Evolutionary conservation across 2,797 vertebrate genomes (phyloP), one percentile per base, ranked within the genome.

Genomic region (Argya squamiceps): DNA sequence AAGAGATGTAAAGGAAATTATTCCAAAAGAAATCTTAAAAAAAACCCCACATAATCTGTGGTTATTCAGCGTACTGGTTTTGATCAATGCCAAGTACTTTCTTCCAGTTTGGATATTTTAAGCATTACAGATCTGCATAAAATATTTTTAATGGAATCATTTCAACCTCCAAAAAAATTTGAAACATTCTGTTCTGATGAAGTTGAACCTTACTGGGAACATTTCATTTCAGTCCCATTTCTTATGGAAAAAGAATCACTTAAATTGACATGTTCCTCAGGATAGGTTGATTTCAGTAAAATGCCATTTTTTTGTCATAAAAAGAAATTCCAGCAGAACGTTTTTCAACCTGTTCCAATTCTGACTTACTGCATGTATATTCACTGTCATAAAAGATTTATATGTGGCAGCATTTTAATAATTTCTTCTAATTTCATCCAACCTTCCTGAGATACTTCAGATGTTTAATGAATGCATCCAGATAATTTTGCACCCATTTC

Each of bases 41-140:
- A 92, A 39, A 67, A 0, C 4, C 21, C 20, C 34, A 5, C 36
- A 37, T 75, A 71, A 69, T 92, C 71, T 84, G 39, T 73, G 67
- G 64, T 84, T 94, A 78, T 84, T 86, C 92, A 59, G 59, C 17
- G 30, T 39, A 73, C 94, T 84, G 62, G 84, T 96, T 94, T 74
- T 95, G 83, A 94, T 96, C 73, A 86, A 58, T 92, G 70, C 88
- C 86, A 88, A 93, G 90, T 78, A 86, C 88, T 95, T 93, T 94
- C 83, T 92, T 84, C 84, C 70, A 92, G 74, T 92, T 96, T 94
- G 88, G 90, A 46, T 96, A 96, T 96, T 93, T 93, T 92, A 96
- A 92, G 85, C 92, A 88, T 89, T 92, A 92, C 83, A 0, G 5
- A 93, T 96, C 86, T 96, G 88, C 84, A 93, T 95, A 91, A 94